phyloP scores from a whole-genome alignment of 2,113 vertebrate genomes.

The Paralichthys olivaceus region DNA sequence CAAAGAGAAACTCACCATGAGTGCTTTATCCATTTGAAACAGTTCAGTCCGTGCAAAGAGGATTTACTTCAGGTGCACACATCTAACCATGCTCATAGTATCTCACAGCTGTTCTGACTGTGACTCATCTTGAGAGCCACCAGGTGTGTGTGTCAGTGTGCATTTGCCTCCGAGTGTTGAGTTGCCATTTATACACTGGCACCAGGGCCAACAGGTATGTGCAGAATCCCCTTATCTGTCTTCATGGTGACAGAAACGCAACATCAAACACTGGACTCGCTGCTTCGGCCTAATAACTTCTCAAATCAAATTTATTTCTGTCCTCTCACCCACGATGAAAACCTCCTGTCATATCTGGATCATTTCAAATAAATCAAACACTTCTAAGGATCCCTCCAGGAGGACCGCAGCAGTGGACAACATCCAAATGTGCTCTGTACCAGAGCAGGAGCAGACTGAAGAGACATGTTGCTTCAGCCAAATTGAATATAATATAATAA shows the following conservation, averaged over 20 bases:
- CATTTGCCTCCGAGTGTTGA: constrained; percentile 18
- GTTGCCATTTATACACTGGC: constrained; percentile 77
- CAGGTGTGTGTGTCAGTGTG: constrained; percentile 34
- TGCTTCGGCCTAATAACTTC: constrained; percentile 55
- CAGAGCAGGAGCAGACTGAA: too few species aligned
- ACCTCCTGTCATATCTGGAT: constrained; percentile 45
- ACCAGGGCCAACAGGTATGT: constrained; percentile 77
- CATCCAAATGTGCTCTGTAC: too few species aligned
- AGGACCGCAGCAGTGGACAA: not conserved
- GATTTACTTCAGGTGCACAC: not conserved
- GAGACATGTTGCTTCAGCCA: too few species aligned
- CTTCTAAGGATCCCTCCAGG: not conserved
- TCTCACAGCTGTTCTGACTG: not conserved
- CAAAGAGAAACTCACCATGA: constrained; percentile 64
- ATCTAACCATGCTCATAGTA: constrained; percentile 2
- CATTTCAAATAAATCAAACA: constrained; percentile 48
- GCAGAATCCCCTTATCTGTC: constrained; percentile 84
- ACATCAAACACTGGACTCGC: constrained; percentile 79
- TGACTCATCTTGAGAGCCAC: constrained; percentile 44
- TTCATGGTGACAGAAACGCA: constrained; percentile 77
- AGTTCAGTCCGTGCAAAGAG: not conserved
- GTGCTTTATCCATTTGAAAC: constrained; percentile 54
- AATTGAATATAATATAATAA: too few species aligned
- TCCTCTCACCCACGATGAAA: constrained; percentile 52
- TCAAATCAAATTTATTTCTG: constrained; percentile 66